Percentiles rank a stretch among this genome's conserved stretches.
Conservation (phyloP, 2,797 vertebrate genomes). For the Crocidura indochinensis region DNA sequence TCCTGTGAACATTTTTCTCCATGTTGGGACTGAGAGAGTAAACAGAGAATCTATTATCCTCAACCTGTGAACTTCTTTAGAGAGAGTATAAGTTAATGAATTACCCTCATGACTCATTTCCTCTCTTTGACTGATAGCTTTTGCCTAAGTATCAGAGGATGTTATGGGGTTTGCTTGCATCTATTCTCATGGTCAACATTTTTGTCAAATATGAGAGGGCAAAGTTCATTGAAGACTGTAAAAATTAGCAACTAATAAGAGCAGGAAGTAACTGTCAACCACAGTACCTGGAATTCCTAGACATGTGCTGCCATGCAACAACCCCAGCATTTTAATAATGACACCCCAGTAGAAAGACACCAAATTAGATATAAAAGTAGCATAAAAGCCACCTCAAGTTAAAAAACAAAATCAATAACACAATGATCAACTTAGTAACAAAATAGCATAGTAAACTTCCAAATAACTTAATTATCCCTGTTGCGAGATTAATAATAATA, state of each 20-base stretch:
- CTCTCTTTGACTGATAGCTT: neutral
- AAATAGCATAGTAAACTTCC: no score
- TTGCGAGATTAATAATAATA: no score
- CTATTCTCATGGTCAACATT: neutral
- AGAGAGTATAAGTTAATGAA: conserved; percentile 75
- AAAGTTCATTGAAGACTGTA: conserved; percentile 60
- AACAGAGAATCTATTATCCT: neutral
- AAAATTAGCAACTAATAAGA: neutral
- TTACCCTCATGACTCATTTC: conserved; percentile 64
- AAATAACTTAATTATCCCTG: no score
- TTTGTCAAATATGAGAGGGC: conserved; percentile 62
- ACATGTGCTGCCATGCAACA: no score
- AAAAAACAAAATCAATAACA: no score
- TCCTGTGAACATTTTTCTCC: neutral
- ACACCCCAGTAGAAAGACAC: no score
- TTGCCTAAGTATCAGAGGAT: neutral
- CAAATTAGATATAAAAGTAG: no score
- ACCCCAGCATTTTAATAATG: no score
- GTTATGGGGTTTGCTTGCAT: neutral
- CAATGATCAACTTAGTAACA: no score
- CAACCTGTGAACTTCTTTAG: neutral
- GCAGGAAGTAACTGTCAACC: neutral
- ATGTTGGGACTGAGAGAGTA: neutral
- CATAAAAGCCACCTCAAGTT: no score
- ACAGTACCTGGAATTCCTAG: no score